Evolutionary conservation across 37 sponge, comb jelly and placozoan genomes (phyloP), one percentile per base, ranked within the genome.

Genomic region (Beroe forskalii): DNA sequence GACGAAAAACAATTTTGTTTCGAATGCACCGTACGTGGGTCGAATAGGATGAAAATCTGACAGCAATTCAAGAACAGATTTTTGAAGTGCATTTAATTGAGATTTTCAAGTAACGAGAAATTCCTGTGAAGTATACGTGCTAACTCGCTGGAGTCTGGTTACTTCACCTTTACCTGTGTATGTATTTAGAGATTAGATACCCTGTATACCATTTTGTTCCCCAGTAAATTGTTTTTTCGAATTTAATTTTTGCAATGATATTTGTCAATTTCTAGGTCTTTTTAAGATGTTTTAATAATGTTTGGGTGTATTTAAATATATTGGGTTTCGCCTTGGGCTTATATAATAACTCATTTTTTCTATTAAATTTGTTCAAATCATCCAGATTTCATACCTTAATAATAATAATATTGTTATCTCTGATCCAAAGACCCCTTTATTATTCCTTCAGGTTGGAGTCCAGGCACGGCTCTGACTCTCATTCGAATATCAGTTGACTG

Each of bases 191-290:
- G 55, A 48, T 48, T 48, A 48, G 55, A 48, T 48, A 48, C 55
- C 55, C 55, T 48, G 55, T 48, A 80, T 38, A 44, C 86, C 86
- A 28, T 41, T 80, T 44, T 23, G 55, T 44, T 80, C 86, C 86
- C 55, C 55, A 39, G 86, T 80, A 80, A 69, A 32, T 69, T 69
- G 72, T 69, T 69, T 69, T n/a, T 69, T 32, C 72, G 72, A 69
- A 48, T 69, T 69, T 80, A 80, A 80, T 80, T 80, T 80, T 80
- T 41, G 55, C 44, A 44, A 41, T 44, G 86, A 44, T 80, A 80
- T 80, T 80, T 80, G 86, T 80, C 86, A 80, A 80, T 80, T 80
- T 80, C 55, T 80, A 80, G 86, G 86, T 80, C 86, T 80, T 80
- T 80, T 80, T 80, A 80, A 80, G 86, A 44, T 80, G 72, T 69